Evolutionary conservation across 2,113 vertebrate species (phyloP).

Genomic region (Actenoides hombroni): DNA sequence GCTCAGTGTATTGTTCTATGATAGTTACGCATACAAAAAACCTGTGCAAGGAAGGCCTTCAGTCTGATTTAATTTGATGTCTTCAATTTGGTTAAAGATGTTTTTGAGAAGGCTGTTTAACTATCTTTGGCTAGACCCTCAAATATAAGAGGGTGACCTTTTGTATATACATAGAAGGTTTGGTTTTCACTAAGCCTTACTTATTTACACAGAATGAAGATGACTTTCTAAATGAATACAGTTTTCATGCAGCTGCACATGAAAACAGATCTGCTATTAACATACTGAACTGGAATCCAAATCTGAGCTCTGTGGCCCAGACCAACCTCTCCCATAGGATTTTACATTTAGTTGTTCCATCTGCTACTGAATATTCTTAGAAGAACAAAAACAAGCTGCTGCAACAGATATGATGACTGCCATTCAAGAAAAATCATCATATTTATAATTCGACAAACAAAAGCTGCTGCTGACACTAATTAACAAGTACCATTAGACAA

Average conservation of each 20-base stretch:
- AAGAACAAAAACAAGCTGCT: not conserved
- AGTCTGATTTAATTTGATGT: not conserved
- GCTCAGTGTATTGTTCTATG: not conserved
- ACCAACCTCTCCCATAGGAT: not conserved
- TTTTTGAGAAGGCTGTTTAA: not conserved
- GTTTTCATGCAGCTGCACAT: not conserved
- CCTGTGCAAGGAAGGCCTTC: not conserved
- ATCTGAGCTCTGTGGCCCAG: not conserved
- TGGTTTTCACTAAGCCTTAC: not conserved
- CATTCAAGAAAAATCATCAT: not conserved
- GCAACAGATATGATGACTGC: not conserved
- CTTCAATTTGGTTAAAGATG: not conserved
- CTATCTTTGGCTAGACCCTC: not conserved
- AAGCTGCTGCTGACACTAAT: not conserved
- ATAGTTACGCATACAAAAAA: not conserved
- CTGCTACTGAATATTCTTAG: not conserved
- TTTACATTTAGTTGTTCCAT: not conserved
- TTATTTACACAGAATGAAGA: not conserved
- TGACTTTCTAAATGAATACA: not conserved
- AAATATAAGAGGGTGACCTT: not conserved
- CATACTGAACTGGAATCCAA: not conserved
- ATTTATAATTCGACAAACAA: not conserved
- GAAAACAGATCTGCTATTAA: not conserved
- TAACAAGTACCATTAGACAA: not conserved
- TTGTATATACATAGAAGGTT: rapidly evolving